Conservation (phyloP, 2,113 vertebrate species). For the Trematomus loennbergii region DNA sequence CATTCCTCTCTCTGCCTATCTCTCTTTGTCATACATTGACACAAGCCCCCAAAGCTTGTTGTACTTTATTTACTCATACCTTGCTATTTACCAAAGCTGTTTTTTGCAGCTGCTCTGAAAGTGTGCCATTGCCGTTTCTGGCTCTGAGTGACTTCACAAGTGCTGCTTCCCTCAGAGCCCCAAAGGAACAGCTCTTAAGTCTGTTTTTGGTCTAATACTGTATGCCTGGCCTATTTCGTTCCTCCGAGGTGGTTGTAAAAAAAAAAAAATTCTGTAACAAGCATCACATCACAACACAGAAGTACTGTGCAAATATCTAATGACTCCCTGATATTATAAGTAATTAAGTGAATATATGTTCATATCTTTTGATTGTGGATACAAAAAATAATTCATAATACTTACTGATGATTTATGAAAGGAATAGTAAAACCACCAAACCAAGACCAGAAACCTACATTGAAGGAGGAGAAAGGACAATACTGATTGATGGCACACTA, state of each 20-base stretch:
- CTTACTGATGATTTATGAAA: neutral
- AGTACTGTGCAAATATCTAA: neutral
- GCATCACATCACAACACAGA: neutral
- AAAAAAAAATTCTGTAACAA: neutral
- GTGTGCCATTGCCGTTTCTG: neutral
- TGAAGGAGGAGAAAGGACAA: neutral
- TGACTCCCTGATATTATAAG: neutral
- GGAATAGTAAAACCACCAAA: neutral
- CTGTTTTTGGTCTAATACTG: neutral
- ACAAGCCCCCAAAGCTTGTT: neutral
- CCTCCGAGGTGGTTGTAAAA: neutral
- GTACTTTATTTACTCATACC: neutral
- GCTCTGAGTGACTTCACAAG: neutral
- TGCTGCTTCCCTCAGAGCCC: neutral
- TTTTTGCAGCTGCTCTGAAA: neutral
- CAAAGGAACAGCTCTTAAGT: neutral
- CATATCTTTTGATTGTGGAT: neutral
- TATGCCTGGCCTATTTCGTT: neutral
- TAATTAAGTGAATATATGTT: neutral
- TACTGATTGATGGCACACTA: constrained; percentile 8
- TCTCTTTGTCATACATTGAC: neutral
- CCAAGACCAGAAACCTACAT: neutral
- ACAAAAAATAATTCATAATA: neutral
- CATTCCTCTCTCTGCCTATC: neutral
- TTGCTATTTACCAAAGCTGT: neutral